Evolutionary conservation across 2,113 vertebrate genomes (phyloP).

Genomic region (Pitta sordida): DNA sequence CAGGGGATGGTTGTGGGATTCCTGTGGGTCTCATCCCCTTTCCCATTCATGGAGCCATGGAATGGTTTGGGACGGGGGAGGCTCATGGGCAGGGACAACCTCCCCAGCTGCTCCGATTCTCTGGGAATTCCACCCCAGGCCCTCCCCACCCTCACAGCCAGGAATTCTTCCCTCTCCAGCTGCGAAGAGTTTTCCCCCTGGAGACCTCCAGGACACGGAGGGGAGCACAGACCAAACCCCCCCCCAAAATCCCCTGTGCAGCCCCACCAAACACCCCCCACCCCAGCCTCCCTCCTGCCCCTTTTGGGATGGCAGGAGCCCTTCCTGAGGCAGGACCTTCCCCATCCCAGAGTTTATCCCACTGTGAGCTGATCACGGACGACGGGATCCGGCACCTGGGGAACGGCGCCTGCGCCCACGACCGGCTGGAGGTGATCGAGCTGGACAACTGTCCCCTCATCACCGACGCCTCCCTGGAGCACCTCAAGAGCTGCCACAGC

Average conservation of each 20-base stretch:
- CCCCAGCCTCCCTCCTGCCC: no score
- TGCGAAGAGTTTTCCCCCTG: background rate
- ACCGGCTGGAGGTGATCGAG: constrained; percentile 95
- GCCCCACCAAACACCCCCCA: background rate
- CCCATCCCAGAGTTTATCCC: constrained; percentile 90
- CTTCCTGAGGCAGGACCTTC: accelerated
- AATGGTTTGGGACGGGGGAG: background rate
- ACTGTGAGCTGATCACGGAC: constrained; percentile 98
- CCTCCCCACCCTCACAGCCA: background rate
- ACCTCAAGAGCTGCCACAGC: constrained; percentile 96
- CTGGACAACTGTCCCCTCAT: constrained; percentile 98
- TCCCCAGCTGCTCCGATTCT: background rate
- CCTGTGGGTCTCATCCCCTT: accelerated
- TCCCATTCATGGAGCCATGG: accelerated
- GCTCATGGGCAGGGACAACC: background rate
- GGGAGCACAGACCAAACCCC: accelerated
- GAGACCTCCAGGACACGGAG: no score
- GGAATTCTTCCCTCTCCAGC: background rate
- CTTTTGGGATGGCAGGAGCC: background rate
- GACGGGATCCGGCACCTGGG: constrained; percentile 96
- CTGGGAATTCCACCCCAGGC: background rate
- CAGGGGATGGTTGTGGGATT: background rate
- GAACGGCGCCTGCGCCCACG: constrained; percentile 94
- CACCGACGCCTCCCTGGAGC: constrained; percentile 96
- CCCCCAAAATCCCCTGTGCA: accelerated